Base-by-base conservation (phyloP, 1,140 invertebrate genomes). In the Lerema accius region DNA sequence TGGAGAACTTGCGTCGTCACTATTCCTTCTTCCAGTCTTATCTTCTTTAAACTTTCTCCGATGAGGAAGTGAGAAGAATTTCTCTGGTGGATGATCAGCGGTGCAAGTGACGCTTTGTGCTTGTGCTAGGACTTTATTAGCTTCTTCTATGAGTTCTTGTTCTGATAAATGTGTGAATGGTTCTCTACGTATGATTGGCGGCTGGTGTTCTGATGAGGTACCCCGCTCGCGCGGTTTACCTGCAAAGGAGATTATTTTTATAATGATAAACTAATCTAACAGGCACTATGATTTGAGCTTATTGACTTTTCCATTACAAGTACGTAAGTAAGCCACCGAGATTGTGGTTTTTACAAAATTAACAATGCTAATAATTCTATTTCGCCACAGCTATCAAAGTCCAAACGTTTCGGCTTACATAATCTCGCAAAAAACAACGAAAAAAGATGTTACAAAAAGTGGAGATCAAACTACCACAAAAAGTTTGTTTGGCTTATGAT, bases 141-240 rank as follows among this genome's bases (percentile, higher is more conserved):
- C 94, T 86, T 95, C 94, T 74, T 94, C 92, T 10, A 93, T 94
- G 32, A 95, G 88, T 73, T 95, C 93, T 72, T 94, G 89, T 78
- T 94, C 93, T 49, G 94, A 94, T 7, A 92, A 82, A 60, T 93
- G 90, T 55, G 92, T 92, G 65, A 94, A 92, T 49, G 93, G 93
- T 84, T 95, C 94, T 71, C 93, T 94, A 76, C 93, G 92, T 11
- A 95, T 90, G 45, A 92, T 66, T 53, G 92, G 65, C 86, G 90
- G 63, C 88, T 86, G 74, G 17, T 67, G 71, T 62, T 88, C 86
- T 9, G 77, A 73, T 40, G 80, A 81, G 66, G 77, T 53, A 39
- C 78, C 78, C 76, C 86, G 82, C 76, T 84, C 86, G 2, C 88
- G 84, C 74, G 86, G 84, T 80, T 88, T 90, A 84, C 85, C 88